phyloP scores from a whole-genome alignment of 2,797 vertebrate genomes.

The Gila robusta region DNA sequence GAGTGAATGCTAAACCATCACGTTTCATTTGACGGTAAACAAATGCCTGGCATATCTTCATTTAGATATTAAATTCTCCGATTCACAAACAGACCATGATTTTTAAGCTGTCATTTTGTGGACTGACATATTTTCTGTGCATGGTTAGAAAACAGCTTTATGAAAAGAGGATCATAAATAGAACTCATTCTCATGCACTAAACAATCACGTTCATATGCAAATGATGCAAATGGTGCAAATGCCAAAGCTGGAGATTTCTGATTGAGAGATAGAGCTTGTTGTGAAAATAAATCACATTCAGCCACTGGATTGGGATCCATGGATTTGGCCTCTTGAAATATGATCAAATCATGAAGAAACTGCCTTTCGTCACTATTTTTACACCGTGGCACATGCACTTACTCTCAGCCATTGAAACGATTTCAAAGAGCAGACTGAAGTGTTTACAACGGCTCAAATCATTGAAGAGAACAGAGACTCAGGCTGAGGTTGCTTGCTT shows the following conservation, averaged over 20 bases:
- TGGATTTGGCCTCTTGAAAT: constrained; percentile 34
- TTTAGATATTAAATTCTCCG: constrained; percentile 68
- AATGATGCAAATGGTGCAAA: constrained; percentile 36
- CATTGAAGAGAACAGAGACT: constrained; percentile 62
- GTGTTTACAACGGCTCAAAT: constrained; percentile 63
- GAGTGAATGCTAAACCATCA: constrained; percentile 54
- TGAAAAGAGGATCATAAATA: constrained; percentile 47
- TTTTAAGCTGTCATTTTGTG: constrained; percentile 64
- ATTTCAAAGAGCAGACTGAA: constrained; percentile 64
- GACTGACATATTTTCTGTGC: constrained; percentile 51
- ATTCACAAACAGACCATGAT: constrained; percentile 60
- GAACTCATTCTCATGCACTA: constrained; percentile 24
- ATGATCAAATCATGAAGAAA: constrained; percentile 61
- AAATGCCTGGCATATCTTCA: constrained; percentile 56
- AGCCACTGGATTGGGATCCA: constrained; percentile 32
- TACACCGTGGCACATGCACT: constrained; percentile 22
- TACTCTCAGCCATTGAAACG: constrained; percentile 67
- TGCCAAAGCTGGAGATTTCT: constrained; percentile 59
- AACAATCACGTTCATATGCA: constrained; percentile 44
- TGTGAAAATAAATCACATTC: constrained; percentile 47
- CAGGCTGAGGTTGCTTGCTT: constrained; percentile 57
- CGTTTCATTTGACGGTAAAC: constrained; percentile 60
- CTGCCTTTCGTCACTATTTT: constrained; percentile 58
- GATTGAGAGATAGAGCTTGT: constrained; percentile 59
- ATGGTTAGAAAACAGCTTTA: background rate